Evolutionary conservation across 1,140 invertebrate genomes (phyloP).

Genomic region (Portunus trituberculatus): DNA sequence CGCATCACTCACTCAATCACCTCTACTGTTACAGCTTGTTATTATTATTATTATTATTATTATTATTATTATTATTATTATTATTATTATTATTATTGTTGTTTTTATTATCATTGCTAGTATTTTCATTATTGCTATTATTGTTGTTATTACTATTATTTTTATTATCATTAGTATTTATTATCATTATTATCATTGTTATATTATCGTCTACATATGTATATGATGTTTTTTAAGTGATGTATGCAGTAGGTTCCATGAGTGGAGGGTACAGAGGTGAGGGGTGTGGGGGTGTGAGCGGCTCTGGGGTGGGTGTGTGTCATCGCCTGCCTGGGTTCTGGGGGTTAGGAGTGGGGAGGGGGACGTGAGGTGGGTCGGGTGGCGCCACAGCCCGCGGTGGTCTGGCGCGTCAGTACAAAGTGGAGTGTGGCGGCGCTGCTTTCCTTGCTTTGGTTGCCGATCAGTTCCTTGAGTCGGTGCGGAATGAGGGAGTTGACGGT

Average conservation of each 20-base stretch:
- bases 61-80: too few relatives aligned
- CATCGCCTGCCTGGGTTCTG: not conserved
- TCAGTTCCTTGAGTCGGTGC: not conserved
- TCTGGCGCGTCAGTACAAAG: constrained; percentile 59
- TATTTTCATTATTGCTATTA: too few relatives aligned
- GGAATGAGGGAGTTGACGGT: not conserved
- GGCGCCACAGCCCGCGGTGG: not conserved
- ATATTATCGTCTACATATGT: not conserved
- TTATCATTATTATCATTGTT: too few relatives aligned
- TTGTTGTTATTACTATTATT: too few relatives aligned
- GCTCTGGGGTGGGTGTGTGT: too few relatives aligned
- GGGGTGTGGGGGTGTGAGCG: not conserved
- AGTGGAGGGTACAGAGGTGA: not conserved
- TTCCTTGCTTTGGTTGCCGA: not conserved
- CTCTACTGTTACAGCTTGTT: not conserved
- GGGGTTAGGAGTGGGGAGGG: not conserved
- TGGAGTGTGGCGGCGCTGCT: constrained; percentile 46
- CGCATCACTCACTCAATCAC: not conserved
- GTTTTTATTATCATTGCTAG: too few relatives aligned
- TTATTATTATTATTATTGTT: too few relatives aligned
- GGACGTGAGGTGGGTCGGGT: not conserved
- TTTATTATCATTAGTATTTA: too few relatives aligned
- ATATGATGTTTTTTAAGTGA: not conserved
- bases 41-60: not conserved
- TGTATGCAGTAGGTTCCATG: not conserved